Evolutionary conservation across 2,888 invertebrate genomes (phyloP).

Genomic region (Monoplex corrugatus): DNA sequence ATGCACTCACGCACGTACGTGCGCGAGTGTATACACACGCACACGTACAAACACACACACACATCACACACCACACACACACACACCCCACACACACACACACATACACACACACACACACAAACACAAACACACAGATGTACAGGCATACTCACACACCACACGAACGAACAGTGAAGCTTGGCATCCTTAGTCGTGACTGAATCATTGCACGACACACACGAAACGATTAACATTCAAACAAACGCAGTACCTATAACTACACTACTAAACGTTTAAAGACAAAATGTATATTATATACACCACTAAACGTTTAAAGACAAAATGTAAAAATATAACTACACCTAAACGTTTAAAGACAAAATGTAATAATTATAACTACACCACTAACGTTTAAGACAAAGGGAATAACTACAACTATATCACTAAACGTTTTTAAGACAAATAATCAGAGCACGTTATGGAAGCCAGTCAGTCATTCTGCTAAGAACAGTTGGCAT

Average conservation of each 20-base stretch:
- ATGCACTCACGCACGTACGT: background rate
- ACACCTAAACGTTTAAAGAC: background rate
- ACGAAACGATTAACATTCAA: background rate
- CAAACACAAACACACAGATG: background rate
- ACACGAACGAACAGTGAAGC: too few species aligned
- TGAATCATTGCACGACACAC: too few species aligned
- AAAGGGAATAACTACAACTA: background rate
- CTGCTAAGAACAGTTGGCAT: background rate
- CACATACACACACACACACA: background rate
- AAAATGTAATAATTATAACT: background rate
- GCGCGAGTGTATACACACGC: background rate
- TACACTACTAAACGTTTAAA: background rate
- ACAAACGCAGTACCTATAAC: background rate
- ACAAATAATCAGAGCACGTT: background rate
- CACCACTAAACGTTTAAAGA: background rate
- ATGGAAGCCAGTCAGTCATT: background rate
- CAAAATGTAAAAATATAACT: background rate
- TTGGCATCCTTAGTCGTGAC: too few species aligned
- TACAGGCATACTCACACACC: background rate
- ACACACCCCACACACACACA: background rate
- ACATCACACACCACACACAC: background rate
- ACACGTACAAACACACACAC: background rate
- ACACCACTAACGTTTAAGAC: background rate
- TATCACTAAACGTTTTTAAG: background rate
- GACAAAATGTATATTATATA: background rate